These are phyloP conservation scores for Eretmodus cyanostictus DNA, from an alignment of 2,113 vertebrate genomes.

Conservation along the genomic window DNA sequence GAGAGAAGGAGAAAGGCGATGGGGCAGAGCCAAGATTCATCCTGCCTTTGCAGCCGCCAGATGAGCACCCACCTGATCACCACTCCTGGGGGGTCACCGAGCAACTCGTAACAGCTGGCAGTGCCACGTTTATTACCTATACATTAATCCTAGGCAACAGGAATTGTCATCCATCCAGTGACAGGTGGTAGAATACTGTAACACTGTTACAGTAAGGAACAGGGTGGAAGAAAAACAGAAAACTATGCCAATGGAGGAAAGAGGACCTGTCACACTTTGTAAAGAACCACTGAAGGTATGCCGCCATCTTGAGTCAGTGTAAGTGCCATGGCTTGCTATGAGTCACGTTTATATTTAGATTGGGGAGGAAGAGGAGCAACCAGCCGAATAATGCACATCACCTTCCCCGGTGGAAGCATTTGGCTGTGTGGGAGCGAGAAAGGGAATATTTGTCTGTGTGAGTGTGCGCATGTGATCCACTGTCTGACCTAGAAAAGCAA, in stretches of 20 bases:
- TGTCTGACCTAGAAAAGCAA: constrained; percentile 74
- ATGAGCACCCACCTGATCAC: constrained; percentile 50
- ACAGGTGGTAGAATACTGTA: not conserved
- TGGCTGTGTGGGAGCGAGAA: constrained; percentile 27
- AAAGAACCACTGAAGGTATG: constrained; percentile 24
- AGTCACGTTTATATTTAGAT: constrained; percentile 63
- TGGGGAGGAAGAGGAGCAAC: constrained; percentile 51
- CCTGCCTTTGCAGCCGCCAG: constrained; percentile 20
- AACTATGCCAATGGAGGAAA: not conserved
- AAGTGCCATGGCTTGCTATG: constrained; percentile 16
- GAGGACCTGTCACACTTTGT: constrained; percentile 1
- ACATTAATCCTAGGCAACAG: constrained; percentile 41
- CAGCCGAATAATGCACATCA: constrained; percentile 46
- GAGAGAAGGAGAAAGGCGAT: not conserved
- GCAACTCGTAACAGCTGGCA: constrained; percentile 43
- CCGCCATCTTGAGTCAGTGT: constrained; percentile 46
- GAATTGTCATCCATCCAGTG: constrained; percentile 9
- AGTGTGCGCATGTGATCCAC: constrained; percentile 22
- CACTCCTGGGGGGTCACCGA: not conserved
- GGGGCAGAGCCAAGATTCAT: constrained; percentile 9
- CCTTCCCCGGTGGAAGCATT: constrained; percentile 47
- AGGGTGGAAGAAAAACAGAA: not conserved
- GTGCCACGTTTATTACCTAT: constrained; percentile 29
- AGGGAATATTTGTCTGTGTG: constrained; percentile 28
- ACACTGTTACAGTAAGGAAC: not conserved